Conservation (phyloP, 2,113 vertebrate genomes). For the Anarhynchus alexandrinus region DNA sequence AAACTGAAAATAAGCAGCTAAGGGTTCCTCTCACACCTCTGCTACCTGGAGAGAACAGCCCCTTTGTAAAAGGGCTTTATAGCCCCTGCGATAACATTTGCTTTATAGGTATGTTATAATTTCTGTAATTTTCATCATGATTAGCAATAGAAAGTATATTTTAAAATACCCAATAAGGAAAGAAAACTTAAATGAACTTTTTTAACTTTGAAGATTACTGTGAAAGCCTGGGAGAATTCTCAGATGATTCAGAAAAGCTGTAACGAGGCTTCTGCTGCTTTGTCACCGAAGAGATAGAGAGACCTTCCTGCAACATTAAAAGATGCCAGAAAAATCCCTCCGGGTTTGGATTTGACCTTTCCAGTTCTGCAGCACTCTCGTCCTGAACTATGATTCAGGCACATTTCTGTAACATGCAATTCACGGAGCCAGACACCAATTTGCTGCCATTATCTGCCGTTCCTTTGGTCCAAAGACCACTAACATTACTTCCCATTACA, state of each 20-base stretch:
- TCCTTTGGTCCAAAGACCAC: neutral
- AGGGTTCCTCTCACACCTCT: neutral
- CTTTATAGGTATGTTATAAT: neutral
- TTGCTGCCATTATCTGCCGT: neutral
- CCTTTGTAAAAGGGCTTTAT: neutral
- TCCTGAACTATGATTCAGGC: neutral
- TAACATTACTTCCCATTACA: neutral
- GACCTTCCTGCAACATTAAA: neutral
- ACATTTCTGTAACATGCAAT: neutral
- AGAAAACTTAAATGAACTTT: neutral
- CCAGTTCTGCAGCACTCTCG: neutral
- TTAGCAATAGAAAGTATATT: neutral
- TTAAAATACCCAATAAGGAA: neutral
- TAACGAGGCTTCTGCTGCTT: neutral
- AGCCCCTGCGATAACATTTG: neutral
- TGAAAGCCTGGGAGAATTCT: neutral
- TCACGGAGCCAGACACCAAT: neutral
- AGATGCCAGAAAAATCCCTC: neutral
- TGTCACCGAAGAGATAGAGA: neutral
- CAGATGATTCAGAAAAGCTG: neutral
- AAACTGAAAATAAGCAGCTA: neutral
- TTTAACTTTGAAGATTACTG: neutral
- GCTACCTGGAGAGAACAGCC: neutral
- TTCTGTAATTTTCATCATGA: neutral
- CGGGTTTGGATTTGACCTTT: neutral